A percentile compares a stretch with the other conserved stretches of the same genome.
Evolutionary conservation across 2,797 vertebrate species (phyloP).

Genomic region (Amblyraja radiata): DNA sequence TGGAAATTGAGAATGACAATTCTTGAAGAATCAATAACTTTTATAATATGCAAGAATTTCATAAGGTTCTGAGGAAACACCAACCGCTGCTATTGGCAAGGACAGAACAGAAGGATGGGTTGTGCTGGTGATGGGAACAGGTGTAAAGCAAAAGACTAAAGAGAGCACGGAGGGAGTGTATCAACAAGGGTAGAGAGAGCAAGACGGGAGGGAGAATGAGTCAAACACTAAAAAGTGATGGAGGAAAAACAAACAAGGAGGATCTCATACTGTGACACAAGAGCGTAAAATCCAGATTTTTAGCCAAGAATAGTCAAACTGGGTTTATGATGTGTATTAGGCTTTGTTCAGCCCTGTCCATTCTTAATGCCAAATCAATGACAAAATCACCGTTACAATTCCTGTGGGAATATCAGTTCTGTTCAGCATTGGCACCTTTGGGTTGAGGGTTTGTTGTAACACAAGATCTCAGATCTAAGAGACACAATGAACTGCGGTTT

Average conservation of each 20-base stretch:
- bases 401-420: background rate
- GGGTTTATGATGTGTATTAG: background rate
- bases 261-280: background rate
- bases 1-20: too few species aligned
- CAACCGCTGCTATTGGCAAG: constrained; percentile 41
- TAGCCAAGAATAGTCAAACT: background rate
- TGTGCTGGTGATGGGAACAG: constrained; percentile 48
- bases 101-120: constrained; percentile 53
- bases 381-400: background rate
- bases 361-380: background rate
- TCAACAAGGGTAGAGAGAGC: constrained; percentile 41
- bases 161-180: constrained; percentile 44
- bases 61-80: background rate
- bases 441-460: too few species aligned
- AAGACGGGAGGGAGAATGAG: constrained; percentile 41
- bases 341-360: background rate
- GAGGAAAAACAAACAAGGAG: constrained; percentile 38
- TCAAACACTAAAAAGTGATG: constrained; percentile 39
- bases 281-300: background rate
- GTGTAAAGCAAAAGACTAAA: constrained; percentile 45
- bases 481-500: too few species aligned
- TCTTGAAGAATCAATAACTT: background rate
- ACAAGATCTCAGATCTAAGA: background rate
- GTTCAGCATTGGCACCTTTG: background rate
- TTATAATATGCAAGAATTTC: background rate